Conservation (phyloP, 2,888 invertebrate species). For the Polydrusus tereticollis region DNA sequence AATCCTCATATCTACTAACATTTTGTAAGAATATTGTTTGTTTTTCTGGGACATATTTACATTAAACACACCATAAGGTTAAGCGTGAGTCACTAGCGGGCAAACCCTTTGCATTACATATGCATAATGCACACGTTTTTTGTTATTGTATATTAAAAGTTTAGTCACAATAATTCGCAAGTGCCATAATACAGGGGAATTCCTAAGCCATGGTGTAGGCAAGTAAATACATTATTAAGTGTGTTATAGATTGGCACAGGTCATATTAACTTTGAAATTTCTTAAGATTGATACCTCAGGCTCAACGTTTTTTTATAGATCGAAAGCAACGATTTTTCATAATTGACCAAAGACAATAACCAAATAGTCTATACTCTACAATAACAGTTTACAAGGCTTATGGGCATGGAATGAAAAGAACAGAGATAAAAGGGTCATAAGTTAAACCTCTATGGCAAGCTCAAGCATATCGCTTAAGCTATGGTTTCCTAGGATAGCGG, state of each 20-base stretch:
- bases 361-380: too few relatives aligned
- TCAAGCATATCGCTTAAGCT: too few relatives aligned
- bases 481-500: too few relatives aligned
- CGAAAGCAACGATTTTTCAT: too few relatives aligned
- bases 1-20: not conserved
- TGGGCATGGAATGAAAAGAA: too few relatives aligned
- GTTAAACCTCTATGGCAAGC: too few relatives aligned
- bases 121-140: slow-evolving; percentile 28
- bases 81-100: slow-evolving; percentile 22
- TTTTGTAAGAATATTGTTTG: slow-evolving; percentile 27
- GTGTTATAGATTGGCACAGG: not conserved
- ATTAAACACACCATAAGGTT: slow-evolving; percentile 28
- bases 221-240: not conserved
- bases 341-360: too few relatives aligned
- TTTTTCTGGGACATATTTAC: slow-evolving; percentile 37
- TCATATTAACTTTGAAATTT: too few relatives aligned
- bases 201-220: slow-evolving; percentile 17
- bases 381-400: too few relatives aligned
- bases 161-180: slow-evolving; percentile 29
- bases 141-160: slow-evolving; percentile 27
- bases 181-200: slow-evolving; percentile 21
- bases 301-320: too few relatives aligned
- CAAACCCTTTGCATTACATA: slow-evolving; percentile 24
- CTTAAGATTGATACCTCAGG: too few relatives aligned
- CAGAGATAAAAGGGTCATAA: too few relatives aligned